Base-by-base conservation (phyloP, 1,140 invertebrate species). In the Anastatus disparis region DNA sequence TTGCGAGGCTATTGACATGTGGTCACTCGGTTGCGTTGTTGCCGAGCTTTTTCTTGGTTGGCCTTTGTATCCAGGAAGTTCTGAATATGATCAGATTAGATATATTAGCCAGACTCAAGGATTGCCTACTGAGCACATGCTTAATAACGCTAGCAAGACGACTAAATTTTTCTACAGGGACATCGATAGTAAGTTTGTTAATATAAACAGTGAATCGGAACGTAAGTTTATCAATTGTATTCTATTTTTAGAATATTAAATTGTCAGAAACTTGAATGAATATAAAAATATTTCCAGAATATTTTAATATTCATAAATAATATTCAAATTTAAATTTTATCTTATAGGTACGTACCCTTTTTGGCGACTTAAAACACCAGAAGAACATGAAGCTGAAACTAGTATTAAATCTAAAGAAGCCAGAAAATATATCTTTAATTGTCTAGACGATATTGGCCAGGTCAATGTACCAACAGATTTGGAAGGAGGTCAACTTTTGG, bases 1-100 rank as follows among this genome's bases (percentile, higher is more conserved):
- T 87, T 98, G 97, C 88, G 98, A 99, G 87, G 96, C 97, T 3
- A 99, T 99, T 77, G 98, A 99, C 86, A 99, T 99, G 97, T 99
- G 98, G 98, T 99, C 97, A 0, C 88, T 99, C 64, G 98, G 98
- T 24, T 99, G 98, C 87, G 98, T 99, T 62, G 98, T 99, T 22
- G 98, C 98, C 2, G 98, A 99, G 85, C 88, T 99, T 56, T 99
- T 99, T 87, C 89, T 99, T 17, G 98, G 98, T 68, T 99, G 98
- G 98, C 98, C 98, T 17, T 88, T 99, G 2, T 99, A 99, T 87
- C 98, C 98, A 0, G 98, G 98, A 56, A 98, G 97, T 27, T 99
- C 97, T 1, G 98, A 99, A 87, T 99, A 99, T 86, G 98, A 99
- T 87, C 98, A 99, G 87, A 99, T 99, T 78, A 90, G 98, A 42